Base-by-base conservation (phyloP, 2,888 invertebrate species). In the Chalcosyrphus nemorum region DNA sequence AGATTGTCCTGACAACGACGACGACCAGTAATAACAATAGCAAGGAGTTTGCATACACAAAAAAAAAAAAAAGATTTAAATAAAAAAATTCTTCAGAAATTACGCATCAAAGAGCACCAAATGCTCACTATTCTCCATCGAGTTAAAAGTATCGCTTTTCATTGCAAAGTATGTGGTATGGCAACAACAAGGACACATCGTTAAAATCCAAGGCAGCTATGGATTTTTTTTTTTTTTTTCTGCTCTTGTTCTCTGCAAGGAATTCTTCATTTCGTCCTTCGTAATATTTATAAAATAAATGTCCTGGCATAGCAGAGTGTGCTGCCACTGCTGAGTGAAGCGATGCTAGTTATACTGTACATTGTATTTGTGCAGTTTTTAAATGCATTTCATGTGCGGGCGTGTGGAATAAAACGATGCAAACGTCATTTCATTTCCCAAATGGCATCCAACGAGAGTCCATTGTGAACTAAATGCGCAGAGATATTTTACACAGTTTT, bases 71-170 rank as follows among this genome's bases (percentile, higher is more conserved):
- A 24, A 41, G 21, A 2, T 41, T 4, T 15, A 17, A n/a, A n/a
- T n/a, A n/a, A n/a, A n/a, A 13, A 38, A 57, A 57, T 35, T 57
- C 29, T 57, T 57, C 41, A 41, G 13, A 57, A 41, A 17, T 57
- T 35, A 57, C 57, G 41, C 41, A 29, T 57, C 41, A 24, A 41
- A 29, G 38, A 19, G 41, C 19, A 54, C 7, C 15, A 52, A 52
- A 52, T 27, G 52, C 19, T 38, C 52, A 21, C 41, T 15, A 24
- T 43, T 66, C 41, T 17, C n/a, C 27, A 27, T 43, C 27, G 13
- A 27, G 52, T 52, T 52, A 52, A 52, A 27, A 24, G 52, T 52
- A 52, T 52, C 52, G 52, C 27, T 52, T 52, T 52, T 21, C 27
- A 52, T 52, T 27, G 52, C 27, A 1, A 27, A 52, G 27, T 27